phyloP scores from a whole-genome alignment of 1,140 invertebrate genomes.

The Drosophila suzukii region DNA sequence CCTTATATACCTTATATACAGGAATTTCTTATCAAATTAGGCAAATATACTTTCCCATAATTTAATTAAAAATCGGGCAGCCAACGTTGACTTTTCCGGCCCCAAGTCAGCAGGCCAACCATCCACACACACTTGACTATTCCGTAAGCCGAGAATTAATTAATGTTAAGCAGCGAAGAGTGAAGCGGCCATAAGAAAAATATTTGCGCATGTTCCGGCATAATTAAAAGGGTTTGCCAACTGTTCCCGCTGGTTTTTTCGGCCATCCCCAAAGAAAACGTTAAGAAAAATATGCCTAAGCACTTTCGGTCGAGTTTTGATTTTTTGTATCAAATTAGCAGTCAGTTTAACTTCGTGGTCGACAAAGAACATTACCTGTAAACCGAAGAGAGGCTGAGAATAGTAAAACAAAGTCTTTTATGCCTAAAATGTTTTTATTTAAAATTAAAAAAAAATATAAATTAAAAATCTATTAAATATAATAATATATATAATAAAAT shows the following conservation, averaged over 20 bases:
- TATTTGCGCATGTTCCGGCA: constrained; percentile 79
- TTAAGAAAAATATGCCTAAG: constrained; percentile 44
- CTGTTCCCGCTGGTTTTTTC: constrained; percentile 14
- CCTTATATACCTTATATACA: not conserved
- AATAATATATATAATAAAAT: no score
- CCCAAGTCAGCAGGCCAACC: constrained; percentile 65
- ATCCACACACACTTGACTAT: constrained; percentile 34
- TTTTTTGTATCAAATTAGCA: constrained; percentile 26
- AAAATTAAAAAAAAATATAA: no score
- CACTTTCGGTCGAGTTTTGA: constrained; percentile 25
- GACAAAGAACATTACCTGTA: constrained; percentile 2
- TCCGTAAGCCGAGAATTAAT: constrained; percentile 69
- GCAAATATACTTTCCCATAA: constrained; percentile 69
- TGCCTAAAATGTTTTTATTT: no score
- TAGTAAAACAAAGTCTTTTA: no score
- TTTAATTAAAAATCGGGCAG: constrained; percentile 74
- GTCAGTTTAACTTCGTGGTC: fast-evolving
- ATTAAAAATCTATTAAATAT: no score
- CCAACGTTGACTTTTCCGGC: constrained; percentile 60
- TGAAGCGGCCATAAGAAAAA: constrained; percentile 71
- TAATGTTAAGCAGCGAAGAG: constrained; percentile 58
- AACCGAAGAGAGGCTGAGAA: no score
- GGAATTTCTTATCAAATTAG: constrained; percentile 37
- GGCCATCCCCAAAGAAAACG: constrained; percentile 7
- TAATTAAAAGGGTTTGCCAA: constrained; percentile 71